Evolutionary conservation across 1,140 invertebrate genomes (phyloP).

Genomic region (Anastatus disparis): DNA sequence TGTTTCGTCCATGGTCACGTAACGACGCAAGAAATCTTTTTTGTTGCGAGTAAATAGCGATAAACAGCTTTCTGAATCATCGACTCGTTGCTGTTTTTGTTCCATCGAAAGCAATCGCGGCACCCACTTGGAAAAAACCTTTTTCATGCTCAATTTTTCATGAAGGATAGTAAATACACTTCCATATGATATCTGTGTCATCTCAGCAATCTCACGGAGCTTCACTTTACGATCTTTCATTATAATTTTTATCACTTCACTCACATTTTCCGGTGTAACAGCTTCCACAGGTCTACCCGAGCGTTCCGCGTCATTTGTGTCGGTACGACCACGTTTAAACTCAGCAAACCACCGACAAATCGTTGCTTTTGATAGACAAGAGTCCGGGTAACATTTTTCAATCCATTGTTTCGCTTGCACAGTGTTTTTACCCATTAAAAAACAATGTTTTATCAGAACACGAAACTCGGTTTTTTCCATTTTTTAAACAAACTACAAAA

Average conservation of each 20-base stretch:
- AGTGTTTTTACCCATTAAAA: conserved; percentile 39
- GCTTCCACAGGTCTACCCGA: conserved; percentile 43
- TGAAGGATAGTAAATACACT: conserved; percentile 9
- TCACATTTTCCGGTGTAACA: not conserved
- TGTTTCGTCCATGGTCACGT: conserved; percentile 28
- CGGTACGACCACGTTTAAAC: conserved; percentile 53
- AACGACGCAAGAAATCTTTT: conserved; percentile 35
- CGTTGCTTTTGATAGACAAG: conserved; percentile 48
- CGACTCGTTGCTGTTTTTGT: conserved; percentile 43
- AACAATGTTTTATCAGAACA: conserved; percentile 39
- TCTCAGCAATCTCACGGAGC: conserved; percentile 43
- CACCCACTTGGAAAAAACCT: conserved; percentile 45
- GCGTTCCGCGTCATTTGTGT: conserved; percentile 47
- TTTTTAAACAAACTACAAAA: not conserved
- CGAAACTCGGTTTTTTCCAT: conserved; percentile 17
- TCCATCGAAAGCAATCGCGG: conserved; percentile 49
- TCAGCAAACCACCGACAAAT: conserved; percentile 52
- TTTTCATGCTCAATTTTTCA: conserved; percentile 3
- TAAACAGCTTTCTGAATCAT: conserved; percentile 33
- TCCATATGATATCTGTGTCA: conserved; percentile 38
- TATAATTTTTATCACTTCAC: not conserved
- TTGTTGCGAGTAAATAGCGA: conserved; percentile 18
- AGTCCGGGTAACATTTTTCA: conserved; percentile 48
- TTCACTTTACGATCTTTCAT: conserved; percentile 35
- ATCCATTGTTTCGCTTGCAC: conserved; percentile 40